Evolutionary conservation across 2,888 invertebrate species (phyloP), one percentile per base, ranked within the genome.

Genomic region (Dynastes hyllus): DNA sequence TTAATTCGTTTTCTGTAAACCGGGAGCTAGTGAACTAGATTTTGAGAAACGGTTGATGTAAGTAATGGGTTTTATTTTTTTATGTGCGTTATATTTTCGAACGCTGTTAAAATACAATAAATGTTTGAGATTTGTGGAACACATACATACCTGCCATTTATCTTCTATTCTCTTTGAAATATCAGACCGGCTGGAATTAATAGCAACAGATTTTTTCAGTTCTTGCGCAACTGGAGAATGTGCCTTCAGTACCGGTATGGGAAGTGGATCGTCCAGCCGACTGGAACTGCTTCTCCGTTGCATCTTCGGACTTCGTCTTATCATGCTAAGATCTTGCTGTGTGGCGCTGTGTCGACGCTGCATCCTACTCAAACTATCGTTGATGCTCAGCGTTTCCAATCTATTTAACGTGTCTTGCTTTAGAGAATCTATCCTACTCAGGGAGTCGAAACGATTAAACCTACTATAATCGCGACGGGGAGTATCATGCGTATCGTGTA

Each of bases 221-320:
- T 89, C 89, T 83, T 87, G 87, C 80, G 89, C 89, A 77, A 89
- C 88, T 40, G 89, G 89, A 76, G 89, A 88, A 81, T 87, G 88
- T 77, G 88, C 93, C 80, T 92, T 91, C 79, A 94, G 86, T 29
- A 94, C 89, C 0, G 94, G 93, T 85, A 93, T 92, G 0, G 93
- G 92, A 51, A 93, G 87, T 58, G 90, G 88, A 85, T 89, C 91
- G 87, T 92, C 75, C 90, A 92, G 76, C 88, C 92, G 82, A 89
- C 91, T n/a, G 82, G 92, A 82, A 88, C 91, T 80, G 90, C 92
- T 80, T 88, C 92, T 32, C 88, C 92, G 9, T 85, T 92, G 78
- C 88, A 91, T 66, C 87, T 92, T 78, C 83, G 91, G 85, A 87
- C 91, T 85, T 89, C 90, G 51, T 88, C 91, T 81, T 88, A 91